phyloP scores from a whole-genome alignment of 2,113 vertebrate species.

The Sylvia atricapilla region DNA sequence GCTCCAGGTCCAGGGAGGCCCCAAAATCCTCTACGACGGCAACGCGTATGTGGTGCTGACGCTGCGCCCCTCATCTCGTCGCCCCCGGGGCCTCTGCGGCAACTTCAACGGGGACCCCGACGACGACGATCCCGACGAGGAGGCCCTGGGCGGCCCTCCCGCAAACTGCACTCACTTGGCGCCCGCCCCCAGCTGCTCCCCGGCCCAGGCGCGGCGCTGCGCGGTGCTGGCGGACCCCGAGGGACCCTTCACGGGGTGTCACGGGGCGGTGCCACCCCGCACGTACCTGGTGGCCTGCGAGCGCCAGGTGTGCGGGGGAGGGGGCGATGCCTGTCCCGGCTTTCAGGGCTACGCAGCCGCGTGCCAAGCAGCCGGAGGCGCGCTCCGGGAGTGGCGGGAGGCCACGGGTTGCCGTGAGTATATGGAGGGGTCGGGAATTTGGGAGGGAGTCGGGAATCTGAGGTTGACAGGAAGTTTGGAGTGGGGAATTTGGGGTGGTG shows the following conservation, averaged over 20 bases:
- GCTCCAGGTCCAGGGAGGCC: constrained; percentile 2
- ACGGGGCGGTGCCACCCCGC: background rate
- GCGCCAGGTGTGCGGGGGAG: background rate
- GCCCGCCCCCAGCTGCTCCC: background rate
- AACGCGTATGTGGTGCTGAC: constrained; percentile 33
- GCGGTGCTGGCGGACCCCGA: background rate
- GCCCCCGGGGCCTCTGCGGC: constrained; percentile 67
- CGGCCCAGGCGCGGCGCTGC: background rate
- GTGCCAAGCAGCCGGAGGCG: background rate
- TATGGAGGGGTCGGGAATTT: background rate
- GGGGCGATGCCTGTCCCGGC: background rate
- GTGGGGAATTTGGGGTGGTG: background rate
- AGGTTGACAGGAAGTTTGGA: background rate
- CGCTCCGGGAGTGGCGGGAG: background rate
- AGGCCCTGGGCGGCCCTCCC: background rate
- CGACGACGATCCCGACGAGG: background rate
- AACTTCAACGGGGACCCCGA: constrained; percentile 37
- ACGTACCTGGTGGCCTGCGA: background rate
- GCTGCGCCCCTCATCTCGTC: background rate
- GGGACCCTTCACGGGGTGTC: background rate
- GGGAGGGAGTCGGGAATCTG: background rate
- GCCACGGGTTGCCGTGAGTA: background rate
- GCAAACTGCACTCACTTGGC: background rate
- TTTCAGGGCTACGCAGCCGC: background rate
- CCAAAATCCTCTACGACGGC: constrained; percentile 65